phyloP scores from a whole-genome alignment of 2,113 vertebrate species.

The Gavialis gangeticus region DNA sequence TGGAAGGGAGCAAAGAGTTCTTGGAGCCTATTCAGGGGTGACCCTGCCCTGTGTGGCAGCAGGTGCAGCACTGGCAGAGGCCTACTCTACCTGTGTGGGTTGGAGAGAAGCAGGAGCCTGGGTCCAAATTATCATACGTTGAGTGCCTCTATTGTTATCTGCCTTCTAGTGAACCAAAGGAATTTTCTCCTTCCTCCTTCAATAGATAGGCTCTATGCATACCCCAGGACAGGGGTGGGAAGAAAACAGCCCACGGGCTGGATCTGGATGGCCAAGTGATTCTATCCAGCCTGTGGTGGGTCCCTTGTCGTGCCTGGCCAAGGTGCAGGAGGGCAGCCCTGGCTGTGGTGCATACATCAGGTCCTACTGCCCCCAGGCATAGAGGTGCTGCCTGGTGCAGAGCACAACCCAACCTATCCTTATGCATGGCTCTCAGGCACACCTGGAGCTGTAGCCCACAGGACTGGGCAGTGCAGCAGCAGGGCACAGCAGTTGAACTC shows the following conservation, averaged over 20 bases:
- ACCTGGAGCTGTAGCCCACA: too few species aligned
- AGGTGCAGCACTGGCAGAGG: not conserved
- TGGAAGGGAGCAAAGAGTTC: not conserved
- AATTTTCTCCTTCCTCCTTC: not conserved
- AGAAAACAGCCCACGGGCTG: not conserved
- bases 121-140: not conserved
- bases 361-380: too few species aligned
- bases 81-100: not conserved
- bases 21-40: not conserved
- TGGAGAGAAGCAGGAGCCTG: not conserved
- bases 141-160: not conserved
- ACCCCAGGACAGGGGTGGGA: not conserved
- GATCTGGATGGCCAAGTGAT: not conserved
- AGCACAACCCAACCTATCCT: too few species aligned
- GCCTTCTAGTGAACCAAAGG: not conserved
- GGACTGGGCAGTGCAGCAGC: too few species aligned
- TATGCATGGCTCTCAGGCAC: too few species aligned
- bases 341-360: too few species aligned
- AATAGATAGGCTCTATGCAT: not conserved
- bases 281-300: too few species aligned
- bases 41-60: not conserved
- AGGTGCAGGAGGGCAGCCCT: too few species aligned
- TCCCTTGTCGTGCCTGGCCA: too few species aligned
- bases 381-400: too few species aligned
- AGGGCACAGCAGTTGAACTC: too few species aligned